A percentile compares a stretch with the other conserved stretches of the same genome.
These are phyloP conservation scores for Blennius ocellaris DNA, from an alignment of 2,113 vertebrate genomes.

Conservation along the genomic window DNA sequence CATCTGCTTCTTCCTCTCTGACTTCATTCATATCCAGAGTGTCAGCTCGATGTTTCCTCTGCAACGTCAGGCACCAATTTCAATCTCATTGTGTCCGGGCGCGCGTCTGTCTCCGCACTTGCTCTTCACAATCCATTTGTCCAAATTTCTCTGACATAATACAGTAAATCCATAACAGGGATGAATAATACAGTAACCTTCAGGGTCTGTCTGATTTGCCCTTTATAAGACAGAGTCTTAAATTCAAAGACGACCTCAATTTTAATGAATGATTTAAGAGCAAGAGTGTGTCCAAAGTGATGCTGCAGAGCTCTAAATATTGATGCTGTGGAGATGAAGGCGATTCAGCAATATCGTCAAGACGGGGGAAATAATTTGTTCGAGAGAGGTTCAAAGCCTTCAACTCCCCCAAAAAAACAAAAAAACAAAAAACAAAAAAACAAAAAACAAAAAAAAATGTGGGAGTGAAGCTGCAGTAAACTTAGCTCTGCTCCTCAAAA, in stretches of 20 bases:
- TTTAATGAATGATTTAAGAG: slow-evolving; percentile 72
- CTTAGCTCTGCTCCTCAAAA: slow-evolving; percentile 18
- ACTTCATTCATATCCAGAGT: slow-evolving; percentile 14
- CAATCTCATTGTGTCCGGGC: slow-evolving; percentile 29
- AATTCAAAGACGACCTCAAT: slow-evolving; percentile 58
- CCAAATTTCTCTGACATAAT: slow-evolving; percentile 29
- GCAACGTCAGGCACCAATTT: slow-evolving; percentile 7
- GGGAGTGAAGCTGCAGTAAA: slow-evolving; percentile 42
- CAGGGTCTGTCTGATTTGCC: slow-evolving; percentile 41
- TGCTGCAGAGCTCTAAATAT: slow-evolving; percentile 71
- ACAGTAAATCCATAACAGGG: slow-evolving; percentile 37
- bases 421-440: too few species aligned
- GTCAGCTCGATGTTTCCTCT: slow-evolving; percentile 18
- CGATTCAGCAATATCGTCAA: slow-evolving; percentile 39
- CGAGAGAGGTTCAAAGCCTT: slow-evolving; percentile 59
- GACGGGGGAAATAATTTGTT: slow-evolving; percentile 53
- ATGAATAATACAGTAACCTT: slow-evolving; percentile 66
- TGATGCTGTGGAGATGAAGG: slow-evolving; percentile 54
- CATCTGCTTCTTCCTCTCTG: slow-evolving; percentile 57
- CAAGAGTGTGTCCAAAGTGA: slow-evolving; percentile 68
- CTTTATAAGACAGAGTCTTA: slow-evolving; percentile 45
- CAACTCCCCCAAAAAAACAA: too few species aligned
- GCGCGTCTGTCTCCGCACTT: slow-evolving; percentile 22
- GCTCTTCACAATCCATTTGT: slow-evolving; percentile 33
- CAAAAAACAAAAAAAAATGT: too few species aligned